A percentile compares a stretch with the other conserved stretches of the same genome.
These are phyloP conservation scores for Silurus asotus DNA, from an alignment of 2,113 vertebrate species.

Conservation along the genomic window DNA sequence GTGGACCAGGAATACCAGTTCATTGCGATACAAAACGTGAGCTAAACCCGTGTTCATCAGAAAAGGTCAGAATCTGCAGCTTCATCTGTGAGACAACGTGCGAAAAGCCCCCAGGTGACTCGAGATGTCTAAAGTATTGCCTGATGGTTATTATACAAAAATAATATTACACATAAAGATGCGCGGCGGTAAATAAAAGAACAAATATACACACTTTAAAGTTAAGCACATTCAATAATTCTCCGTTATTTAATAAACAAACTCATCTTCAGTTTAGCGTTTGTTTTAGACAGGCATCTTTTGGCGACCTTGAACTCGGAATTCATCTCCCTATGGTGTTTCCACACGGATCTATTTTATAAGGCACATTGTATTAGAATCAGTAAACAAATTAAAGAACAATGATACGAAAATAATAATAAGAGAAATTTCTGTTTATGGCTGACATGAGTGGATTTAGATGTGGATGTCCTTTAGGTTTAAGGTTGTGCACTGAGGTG, in stretches of 20 bases:
- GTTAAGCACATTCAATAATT: too few species aligned
- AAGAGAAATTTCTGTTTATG: too few species aligned
- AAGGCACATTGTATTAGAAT: too few species aligned
- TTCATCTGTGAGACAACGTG: slow-evolving; percentile 63
- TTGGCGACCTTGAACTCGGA: too few species aligned
- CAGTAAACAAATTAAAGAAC: too few species aligned
- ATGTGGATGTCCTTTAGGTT: too few species aligned
- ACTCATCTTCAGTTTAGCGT: not conserved
- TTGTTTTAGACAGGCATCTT: not conserved
- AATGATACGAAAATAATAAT: too few species aligned
- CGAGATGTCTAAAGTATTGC: slow-evolving; percentile 54
- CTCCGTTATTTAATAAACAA: too few species aligned
- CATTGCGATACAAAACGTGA: not conserved
- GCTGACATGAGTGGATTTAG: too few species aligned
- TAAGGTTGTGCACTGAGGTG: too few species aligned
- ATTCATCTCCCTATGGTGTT: too few species aligned
- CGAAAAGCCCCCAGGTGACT: slow-evolving; percentile 53
- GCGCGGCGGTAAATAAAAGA: not conserved
- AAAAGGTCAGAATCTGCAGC: not conserved
- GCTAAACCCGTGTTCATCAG: not conserved
- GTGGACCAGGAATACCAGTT: not conserved
- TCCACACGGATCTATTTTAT: not conserved
- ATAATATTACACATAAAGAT: not conserved
- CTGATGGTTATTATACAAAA: slow-evolving; percentile 36
- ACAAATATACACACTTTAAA: too few species aligned